phyloP scores from a whole-genome alignment of 2,113 vertebrate genomes.

The Miniopterus natalensis region DNA sequence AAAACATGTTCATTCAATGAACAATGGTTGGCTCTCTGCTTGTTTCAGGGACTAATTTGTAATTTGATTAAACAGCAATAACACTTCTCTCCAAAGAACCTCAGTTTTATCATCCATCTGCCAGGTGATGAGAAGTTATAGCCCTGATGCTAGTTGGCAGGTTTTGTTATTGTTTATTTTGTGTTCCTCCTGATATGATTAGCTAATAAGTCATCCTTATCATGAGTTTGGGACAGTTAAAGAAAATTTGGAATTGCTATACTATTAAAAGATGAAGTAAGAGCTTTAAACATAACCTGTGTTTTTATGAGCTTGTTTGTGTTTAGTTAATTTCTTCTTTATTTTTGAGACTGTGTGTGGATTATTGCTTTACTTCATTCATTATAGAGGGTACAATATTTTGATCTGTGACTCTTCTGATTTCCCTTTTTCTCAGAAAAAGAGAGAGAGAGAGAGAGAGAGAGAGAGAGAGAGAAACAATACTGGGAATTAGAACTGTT shows the following conservation, averaged over 20 bases:
- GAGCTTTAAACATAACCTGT: background rate
- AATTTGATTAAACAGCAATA: background rate
- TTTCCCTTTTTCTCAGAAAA: background rate
- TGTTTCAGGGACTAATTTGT: background rate
- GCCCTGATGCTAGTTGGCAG: background rate
- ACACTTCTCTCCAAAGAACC: background rate
- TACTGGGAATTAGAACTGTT: slow-evolving; percentile 70
- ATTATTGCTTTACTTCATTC: background rate
- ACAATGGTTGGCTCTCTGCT: background rate
- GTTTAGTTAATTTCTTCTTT: slow-evolving; percentile 18
- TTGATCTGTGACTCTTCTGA: slow-evolving; percentile 62
- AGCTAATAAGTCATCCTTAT: background rate
- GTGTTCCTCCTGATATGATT: background rate
- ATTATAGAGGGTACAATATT: slow-evolving; percentile 46
- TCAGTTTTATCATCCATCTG: background rate
- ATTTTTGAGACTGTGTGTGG: slow-evolving; percentile 18
- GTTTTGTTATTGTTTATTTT: background rate
- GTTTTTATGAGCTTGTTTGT: background rate
- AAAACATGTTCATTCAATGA: background rate
- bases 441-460: slow-evolving; percentile 59
- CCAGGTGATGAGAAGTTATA: background rate
- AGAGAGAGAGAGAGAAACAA: slow-evolving; percentile 52
- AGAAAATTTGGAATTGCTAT: slow-evolving; percentile 8
- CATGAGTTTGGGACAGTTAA: background rate
- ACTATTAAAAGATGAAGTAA: background rate